These are phyloP conservation scores for Ornithorhynchus anatinus DNA, from an alignment of 2,113 vertebrate species.

Conservation along the genomic window DNA sequence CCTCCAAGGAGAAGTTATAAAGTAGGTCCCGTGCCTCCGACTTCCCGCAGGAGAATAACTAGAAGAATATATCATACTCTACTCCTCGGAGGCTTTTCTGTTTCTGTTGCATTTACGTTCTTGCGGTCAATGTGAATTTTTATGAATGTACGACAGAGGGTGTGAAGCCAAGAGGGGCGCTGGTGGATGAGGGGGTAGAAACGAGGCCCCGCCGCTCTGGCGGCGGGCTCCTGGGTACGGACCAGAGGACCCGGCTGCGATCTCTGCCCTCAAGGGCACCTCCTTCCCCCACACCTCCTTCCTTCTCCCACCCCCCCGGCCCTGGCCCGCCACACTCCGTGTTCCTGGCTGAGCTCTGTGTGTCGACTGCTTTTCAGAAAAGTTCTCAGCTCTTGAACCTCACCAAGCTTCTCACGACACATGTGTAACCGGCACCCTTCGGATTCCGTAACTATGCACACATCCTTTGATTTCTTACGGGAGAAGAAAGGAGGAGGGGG, in stretches of 20 bases:
- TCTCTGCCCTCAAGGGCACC: too few species aligned
- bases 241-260: conserved; percentile 63
- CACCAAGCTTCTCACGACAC: conserved; percentile 69
- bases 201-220: conserved; percentile 63
- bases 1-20: conserved; percentile 99
- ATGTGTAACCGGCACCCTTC: conserved; percentile 74
- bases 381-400: conserved; percentile 74
- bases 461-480: conserved; percentile 71
- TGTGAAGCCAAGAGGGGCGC: conserved; percentile 80
- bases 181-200: conserved; percentile 76
- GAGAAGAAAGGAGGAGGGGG: conserved; percentile 63
- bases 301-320: too few species aligned
- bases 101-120: conserved; percentile 85
- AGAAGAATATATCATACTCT: conserved; percentile 87
- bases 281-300: too few species aligned
- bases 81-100: conserved; percentile 86
- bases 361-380: conserved; percentile 72
- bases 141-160: conserved; percentile 83
- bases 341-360: conserved; percentile 70
- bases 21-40: conserved; percentile 76
- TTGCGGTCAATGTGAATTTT: conserved; percentile 84
- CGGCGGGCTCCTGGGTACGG: conserved; percentile 65
- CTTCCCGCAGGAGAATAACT: conserved; percentile 79
- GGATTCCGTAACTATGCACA: conserved; percentile 82
- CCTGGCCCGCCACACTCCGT: conserved; percentile 55